These are phyloP conservation scores for Esperia sulphurella DNA, from an alignment of 2,888 invertebrate species.

Conservation along the genomic window DNA sequence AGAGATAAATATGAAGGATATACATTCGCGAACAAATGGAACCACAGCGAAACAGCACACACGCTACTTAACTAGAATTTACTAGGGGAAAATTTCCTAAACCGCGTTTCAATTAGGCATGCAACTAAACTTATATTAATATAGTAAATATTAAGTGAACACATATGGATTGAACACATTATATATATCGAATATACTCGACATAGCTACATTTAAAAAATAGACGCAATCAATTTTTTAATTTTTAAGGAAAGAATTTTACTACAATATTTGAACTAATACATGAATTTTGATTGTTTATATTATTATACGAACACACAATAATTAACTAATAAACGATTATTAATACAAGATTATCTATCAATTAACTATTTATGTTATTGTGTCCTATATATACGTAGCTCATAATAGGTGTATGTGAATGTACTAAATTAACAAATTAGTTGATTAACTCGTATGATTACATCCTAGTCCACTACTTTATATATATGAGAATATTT, in stretches of 20 bases:
- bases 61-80: neutral
- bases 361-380: slow-evolving; percentile 44
- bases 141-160: slow-evolving; percentile 49
- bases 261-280: slow-evolving; percentile 69
- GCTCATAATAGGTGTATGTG: neutral
- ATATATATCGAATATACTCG: slow-evolving; percentile 28
- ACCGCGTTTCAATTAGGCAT: slow-evolving; percentile 11
- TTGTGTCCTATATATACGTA: slow-evolving; percentile 2
- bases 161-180: slow-evolving; percentile 67
- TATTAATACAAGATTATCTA: slow-evolving; percentile 47
- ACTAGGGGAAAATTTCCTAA: neutral
- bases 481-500: slow-evolving; percentile 8
- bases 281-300: slow-evolving; percentile 41
- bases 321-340: slow-evolving; percentile 42
- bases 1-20: too few species aligned
- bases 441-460: neutral
- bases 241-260: slow-evolving; percentile 49
- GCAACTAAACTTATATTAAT: slow-evolving; percentile 34
- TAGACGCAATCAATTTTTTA: slow-evolving; percentile 39
- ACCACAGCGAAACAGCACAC: neutral
- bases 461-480: slow-evolving; percentile 9
- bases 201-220: slow-evolving; percentile 30
- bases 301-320: slow-evolving; percentile 37
- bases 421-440: slow-evolving; percentile 1
- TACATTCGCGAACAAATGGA: too few species aligned